Conservation (phyloP, 2,888 invertebrate genomes). For the Rhaphigaster nebulosa region DNA sequence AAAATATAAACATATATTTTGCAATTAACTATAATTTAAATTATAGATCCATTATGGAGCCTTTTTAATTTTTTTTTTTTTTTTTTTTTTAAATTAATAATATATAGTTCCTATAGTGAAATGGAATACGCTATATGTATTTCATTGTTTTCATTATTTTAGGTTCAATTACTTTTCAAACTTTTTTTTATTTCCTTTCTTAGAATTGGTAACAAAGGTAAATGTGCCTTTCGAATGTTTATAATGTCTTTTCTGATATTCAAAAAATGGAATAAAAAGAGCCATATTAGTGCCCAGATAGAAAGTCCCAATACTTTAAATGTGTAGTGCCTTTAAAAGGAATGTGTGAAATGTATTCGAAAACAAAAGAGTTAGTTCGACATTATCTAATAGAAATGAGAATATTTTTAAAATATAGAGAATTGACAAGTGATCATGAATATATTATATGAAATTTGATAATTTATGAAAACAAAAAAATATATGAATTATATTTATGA, state of each 20-base stretch:
- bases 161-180: background rate
- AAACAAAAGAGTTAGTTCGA: slow-evolving; percentile 47
- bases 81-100: slow-evolving; percentile 9
- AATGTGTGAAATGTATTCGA: slow-evolving; percentile 56
- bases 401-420: slow-evolving; percentile 57
- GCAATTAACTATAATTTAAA: slow-evolving; percentile 33
- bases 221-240: slow-evolving; percentile 53
- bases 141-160: slow-evolving; percentile 36
- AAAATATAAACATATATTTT: slow-evolving; percentile 30
- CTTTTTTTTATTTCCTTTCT: slow-evolving; percentile 18
- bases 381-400: slow-evolving; percentile 46
- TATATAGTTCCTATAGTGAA: slow-evolving; percentile 54
- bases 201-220: slow-evolving; percentile 47
- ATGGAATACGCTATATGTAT: slow-evolving; percentile 3
- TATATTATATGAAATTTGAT: slow-evolving; percentile 51
- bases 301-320: slow-evolving; percentile 58
- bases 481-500: slow-evolving; percentile 50
- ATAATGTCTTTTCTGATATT: slow-evolving; percentile 44
- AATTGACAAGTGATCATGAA: slow-evolving; percentile 46
- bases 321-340: slow-evolving; percentile 60
- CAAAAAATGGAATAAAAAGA: background rate
- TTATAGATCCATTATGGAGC: slow-evolving; percentile 34
- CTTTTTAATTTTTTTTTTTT: background rate
- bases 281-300: slow-evolving; percentile 56
- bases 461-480: slow-evolving; percentile 53